phyloP scores from a whole-genome alignment of 2,797 vertebrate species.

The Harpagifer antarcticus region DNA sequence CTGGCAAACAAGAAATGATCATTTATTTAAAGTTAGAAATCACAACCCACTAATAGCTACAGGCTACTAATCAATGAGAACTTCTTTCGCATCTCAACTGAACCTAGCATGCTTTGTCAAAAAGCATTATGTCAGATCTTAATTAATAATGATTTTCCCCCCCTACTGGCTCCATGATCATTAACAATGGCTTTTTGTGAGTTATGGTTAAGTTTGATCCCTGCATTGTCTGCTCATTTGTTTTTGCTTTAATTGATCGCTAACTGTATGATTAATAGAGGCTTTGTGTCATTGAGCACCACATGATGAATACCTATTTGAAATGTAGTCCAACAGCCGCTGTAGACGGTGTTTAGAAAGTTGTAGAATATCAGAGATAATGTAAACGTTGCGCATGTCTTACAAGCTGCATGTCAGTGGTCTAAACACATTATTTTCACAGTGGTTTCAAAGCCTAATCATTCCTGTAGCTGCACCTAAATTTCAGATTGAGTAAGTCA shows the following conservation, averaged over 20 bases:
- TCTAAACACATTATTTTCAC: slow-evolving; percentile 83
- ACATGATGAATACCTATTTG: slow-evolving; percentile 92
- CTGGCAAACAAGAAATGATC: slow-evolving; percentile 55
- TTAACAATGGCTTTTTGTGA: slow-evolving; percentile 89
- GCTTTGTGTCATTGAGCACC: slow-evolving; percentile 85
- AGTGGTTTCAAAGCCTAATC: slow-evolving; percentile 85
- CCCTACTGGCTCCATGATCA: slow-evolving; percentile 65
- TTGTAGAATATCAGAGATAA: slow-evolving; percentile 88
- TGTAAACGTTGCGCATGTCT: slow-evolving; percentile 76
- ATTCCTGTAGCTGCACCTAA: slow-evolving; percentile 83
- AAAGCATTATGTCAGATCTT: slow-evolving; percentile 79
- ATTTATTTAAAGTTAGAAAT: slow-evolving; percentile 77
- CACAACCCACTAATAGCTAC: slow-evolving; percentile 59
- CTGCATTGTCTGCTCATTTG: slow-evolving; percentile 94
- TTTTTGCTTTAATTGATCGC: slow-evolving; percentile 96
- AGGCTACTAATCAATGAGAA: slow-evolving; percentile 73
- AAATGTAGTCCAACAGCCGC: slow-evolving; percentile 83
- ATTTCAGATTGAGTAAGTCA: slow-evolving; percentile 90
- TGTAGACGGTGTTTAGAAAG: slow-evolving; percentile 85
- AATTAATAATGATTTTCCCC: slow-evolving; percentile 82
- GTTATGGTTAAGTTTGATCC: slow-evolving; percentile 93
- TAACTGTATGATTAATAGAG: slow-evolving; percentile 94
- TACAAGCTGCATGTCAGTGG: slow-evolving; percentile 74
- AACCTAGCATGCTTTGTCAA: slow-evolving; percentile 76
- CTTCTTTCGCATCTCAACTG: slow-evolving; percentile 64